Percentiles rank a stretch among this genome's conserved stretches.
Conservation (phyloP, 2,888 invertebrate genomes). For the Dione vanillae region DNA sequence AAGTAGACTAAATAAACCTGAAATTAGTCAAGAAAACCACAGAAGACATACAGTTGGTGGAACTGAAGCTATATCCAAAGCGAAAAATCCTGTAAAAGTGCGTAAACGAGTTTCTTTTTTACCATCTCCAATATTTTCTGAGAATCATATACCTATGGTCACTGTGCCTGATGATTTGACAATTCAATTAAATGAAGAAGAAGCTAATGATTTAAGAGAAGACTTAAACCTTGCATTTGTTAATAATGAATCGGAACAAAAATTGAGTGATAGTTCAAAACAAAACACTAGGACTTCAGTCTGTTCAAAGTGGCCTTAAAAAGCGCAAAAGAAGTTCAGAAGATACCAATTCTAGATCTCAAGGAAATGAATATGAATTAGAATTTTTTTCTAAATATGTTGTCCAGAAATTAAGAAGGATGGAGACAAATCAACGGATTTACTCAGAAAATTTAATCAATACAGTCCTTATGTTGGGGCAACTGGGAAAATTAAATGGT, state of each 20-base stretch:
- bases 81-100: conserved; percentile 68
- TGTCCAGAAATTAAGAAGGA: conserved; percentile 75
- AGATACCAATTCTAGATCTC: conserved; percentile 53
- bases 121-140: conserved; percentile 74
- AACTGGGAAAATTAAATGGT: conserved; percentile 72
- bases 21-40: conserved; percentile 55
- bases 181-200: conserved; percentile 79
- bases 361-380: conserved; percentile 72
- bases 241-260: conserved; percentile 52
- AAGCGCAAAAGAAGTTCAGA: conserved; percentile 65
- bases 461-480: conserved; percentile 78
- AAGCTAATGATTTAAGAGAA: conserved; percentile 71
- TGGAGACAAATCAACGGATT: conserved; percentile 80
- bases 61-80: conserved; percentile 53
- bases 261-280: conserved; percentile 54
- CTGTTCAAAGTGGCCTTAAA: conserved; percentile 57
- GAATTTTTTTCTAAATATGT: conserved; percentile 80
- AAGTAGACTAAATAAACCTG: conserved; percentile 59
- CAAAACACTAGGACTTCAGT: conserved; percentile 57
- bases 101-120: conserved; percentile 76
- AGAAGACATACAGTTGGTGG: conserved; percentile 67
- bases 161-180: conserved; percentile 80
- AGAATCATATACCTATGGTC: conserved; percentile 79
- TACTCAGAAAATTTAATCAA: conserved; percentile 81
- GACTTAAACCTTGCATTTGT: conserved; percentile 70